phyloP scores from a whole-genome alignment of 2,797 vertebrate species.

The Pangasius djambal region DNA sequence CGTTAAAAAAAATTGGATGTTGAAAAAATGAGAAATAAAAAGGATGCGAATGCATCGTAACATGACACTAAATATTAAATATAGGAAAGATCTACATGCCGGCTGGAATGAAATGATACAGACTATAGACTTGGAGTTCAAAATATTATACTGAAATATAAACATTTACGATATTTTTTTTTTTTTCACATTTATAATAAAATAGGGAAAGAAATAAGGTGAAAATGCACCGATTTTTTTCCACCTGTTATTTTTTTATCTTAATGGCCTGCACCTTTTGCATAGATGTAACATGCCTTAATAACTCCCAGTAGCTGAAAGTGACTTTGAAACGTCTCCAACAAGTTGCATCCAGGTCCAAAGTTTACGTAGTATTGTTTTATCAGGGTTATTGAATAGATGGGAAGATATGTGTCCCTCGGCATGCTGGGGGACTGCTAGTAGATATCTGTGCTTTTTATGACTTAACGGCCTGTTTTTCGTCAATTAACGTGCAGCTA shows the following conservation, averaged over 20 bases:
- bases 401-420: slow-evolving; percentile 64
- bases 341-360: slow-evolving; percentile 70
- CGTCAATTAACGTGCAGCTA: slow-evolving; percentile 62
- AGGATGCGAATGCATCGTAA: too few relatives aligned
- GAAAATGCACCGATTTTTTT: background rate
- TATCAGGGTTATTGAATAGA: slow-evolving; percentile 70
- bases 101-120: background rate
- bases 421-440: slow-evolving; percentile 43
- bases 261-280: background rate
- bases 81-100: background rate
- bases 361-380: slow-evolving; percentile 71
- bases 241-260: too few relatives aligned
- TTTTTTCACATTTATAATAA: too few relatives aligned
- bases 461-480: slow-evolving; percentile 66
- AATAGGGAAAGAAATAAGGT: background rate
- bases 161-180: too few relatives aligned
- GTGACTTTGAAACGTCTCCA: slow-evolving; percentile 56
- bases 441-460: slow-evolving; percentile 61
- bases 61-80: background rate
- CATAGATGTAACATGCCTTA: slow-evolving; percentile 36
- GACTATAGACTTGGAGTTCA: background rate
- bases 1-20: too few relatives aligned
- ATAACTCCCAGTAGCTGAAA: slow-evolving; percentile 56
- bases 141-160: background rate
- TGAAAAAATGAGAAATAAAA: too few relatives aligned